Conservation (phyloP, 2,888 invertebrate genomes). For the Temnothorax rugatulus region DNA sequence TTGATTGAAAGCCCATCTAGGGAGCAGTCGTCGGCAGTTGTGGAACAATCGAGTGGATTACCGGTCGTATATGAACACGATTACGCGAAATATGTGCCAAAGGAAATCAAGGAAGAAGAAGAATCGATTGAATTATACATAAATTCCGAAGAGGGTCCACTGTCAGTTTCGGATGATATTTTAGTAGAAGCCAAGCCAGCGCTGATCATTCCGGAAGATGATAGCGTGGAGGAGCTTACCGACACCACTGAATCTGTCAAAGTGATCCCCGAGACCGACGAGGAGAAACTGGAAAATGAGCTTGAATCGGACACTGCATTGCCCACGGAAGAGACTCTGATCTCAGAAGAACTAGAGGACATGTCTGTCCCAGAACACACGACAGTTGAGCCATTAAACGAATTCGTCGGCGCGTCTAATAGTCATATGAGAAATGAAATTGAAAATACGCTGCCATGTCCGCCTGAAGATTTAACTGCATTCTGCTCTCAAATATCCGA, state of each 20-base stretch:
- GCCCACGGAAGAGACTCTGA: conserved; percentile 53
- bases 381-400: conserved; percentile 13
- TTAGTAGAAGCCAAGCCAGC: conserved; percentile 74
- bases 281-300: conserved; percentile 57
- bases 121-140: conserved; percentile 59
- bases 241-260: conserved; percentile 60
- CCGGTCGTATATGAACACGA: conserved; percentile 44
- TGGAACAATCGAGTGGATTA: conserved; percentile 7
- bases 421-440: conserved; percentile 36
- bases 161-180: conserved; percentile 75
- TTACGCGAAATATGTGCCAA: conserved; percentile 33
- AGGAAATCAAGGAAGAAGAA: conserved; percentile 4
- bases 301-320: conserved; percentile 31
- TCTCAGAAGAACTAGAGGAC: conserved; percentile 49
- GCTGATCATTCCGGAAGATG: conserved; percentile 74
- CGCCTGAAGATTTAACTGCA: conserved; percentile 73
- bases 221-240: conserved; percentile 55
- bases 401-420: conserved; percentile 21
- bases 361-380: conserved; percentile 24
- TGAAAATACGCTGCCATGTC: conserved; percentile 58
- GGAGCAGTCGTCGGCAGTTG: neutral
- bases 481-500: conserved; percentile 58
- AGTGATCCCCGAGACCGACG: conserved; percentile 59
- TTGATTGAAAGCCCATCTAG: neutral
- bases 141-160: conserved; percentile 78